Percentiles rank a stretch among this genome's conserved stretches.
Evolutionary conservation across 2,888 invertebrate genomes (phyloP).

Genomic region (Magallana nippona): DNA sequence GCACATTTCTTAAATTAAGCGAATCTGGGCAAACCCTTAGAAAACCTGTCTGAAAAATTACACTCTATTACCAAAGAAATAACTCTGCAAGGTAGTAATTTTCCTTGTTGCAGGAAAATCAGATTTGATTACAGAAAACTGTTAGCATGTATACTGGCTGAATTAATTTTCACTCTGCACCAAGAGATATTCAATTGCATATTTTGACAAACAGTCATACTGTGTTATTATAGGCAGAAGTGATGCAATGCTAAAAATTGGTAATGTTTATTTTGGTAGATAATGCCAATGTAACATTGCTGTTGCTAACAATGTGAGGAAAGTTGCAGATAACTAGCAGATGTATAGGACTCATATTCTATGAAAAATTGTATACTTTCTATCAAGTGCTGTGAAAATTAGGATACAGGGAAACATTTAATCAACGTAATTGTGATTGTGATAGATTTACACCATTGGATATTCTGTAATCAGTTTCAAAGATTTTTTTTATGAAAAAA

Average conservation of each 20-base stretch:
- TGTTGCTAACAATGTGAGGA: neutral
- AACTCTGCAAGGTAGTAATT: neutral
- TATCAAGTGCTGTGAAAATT: neutral
- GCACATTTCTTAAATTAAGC: conserved; percentile 20
- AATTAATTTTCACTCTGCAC: neutral
- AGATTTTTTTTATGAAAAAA: neutral
- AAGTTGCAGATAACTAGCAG: neutral
- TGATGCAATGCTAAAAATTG: conserved; percentile 10
- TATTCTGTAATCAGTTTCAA: neutral
- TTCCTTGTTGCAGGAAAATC: neutral
- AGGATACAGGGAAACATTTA: neutral
- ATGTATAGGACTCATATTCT: neutral
- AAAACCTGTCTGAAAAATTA: neutral
- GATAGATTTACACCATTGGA: neutral
- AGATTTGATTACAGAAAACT: neutral
- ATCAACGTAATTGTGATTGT: neutral
- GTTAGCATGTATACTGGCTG: neutral
- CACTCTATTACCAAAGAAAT: conserved; percentile 17
- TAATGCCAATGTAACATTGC: too few species aligned
- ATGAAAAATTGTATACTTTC: neutral
- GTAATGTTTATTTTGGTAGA: neutral
- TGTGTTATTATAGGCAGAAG: neutral
- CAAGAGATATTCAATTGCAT: conserved; percentile 3
- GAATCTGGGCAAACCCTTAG: conserved; percentile 14
- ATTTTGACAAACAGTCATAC: conserved; percentile 4